Evolutionary conservation across 2,797 vertebrate species (phyloP).

Genomic region (Pogoniulus pusillus): DNA sequence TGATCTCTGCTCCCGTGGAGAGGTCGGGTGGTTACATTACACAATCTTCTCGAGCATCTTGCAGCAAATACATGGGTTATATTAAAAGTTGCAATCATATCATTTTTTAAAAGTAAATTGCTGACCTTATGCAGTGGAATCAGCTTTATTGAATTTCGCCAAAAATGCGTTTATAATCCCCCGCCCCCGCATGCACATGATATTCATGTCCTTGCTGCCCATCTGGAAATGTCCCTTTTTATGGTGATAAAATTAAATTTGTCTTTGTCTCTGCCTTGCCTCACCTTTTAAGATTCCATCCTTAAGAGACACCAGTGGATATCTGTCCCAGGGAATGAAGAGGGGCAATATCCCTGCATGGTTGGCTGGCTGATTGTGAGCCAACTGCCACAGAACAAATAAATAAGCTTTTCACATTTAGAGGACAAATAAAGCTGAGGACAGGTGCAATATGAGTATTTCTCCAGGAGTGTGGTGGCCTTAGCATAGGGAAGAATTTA

Average conservation of each 20-base stretch:
- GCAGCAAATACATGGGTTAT: conserved; percentile 82
- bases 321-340: conserved; percentile 14
- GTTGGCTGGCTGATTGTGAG: background rate
- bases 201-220: conserved; percentile 81
- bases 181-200: conserved; percentile 72
- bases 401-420: conserved; percentile 52
- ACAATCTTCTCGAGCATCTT: conserved; percentile 76
- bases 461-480: background rate
- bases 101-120: conserved; percentile 84
- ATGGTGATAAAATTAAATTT: conserved; percentile 81
- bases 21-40: conserved; percentile 78
- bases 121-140: conserved; percentile 87
- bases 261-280: conserved; percentile 67
- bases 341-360: background rate
- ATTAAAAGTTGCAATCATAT: conserved; percentile 84
- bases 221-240: conserved; percentile 79
- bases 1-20: conserved; percentile 70
- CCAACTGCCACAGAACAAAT: conserved; percentile 31
- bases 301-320: conserved; percentile 50
- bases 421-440: conserved; percentile 17
- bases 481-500: conserved; percentile 2
- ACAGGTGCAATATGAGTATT: background rate
- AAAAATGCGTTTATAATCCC: conserved; percentile 82
- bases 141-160: conserved; percentile 88
- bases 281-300: conserved; percentile 77